These are phyloP conservation scores for Caenorhabditis auriculariae DNA, from an alignment of 2,888 invertebrate species.

Conservation along the genomic window DNA sequence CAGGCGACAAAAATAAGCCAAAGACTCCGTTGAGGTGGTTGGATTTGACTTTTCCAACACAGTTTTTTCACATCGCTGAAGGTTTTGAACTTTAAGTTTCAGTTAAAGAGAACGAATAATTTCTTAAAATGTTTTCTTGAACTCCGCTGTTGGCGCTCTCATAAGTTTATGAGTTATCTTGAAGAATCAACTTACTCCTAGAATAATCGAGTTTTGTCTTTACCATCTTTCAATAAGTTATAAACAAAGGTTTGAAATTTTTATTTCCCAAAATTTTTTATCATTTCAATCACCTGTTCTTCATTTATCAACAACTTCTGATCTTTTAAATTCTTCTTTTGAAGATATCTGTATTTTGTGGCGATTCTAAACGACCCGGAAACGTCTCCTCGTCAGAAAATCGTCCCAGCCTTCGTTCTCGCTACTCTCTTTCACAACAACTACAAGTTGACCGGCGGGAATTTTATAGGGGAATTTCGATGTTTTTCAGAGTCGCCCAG, in stretches of 20 bases:
- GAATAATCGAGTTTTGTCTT: too few relatives aligned
- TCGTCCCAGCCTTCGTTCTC: slow-evolving; percentile 90
- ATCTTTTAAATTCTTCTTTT: too few relatives aligned
- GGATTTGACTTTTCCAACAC: slow-evolving; percentile 2
- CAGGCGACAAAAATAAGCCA: slow-evolving; percentile 1
- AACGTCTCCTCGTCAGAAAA: slow-evolving; percentile 82
- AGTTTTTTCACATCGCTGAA: too few relatives aligned
- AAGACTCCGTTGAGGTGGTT: slow-evolving; percentile 6
- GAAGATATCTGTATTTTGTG: slow-evolving; percentile 72
- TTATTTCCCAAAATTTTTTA: too few relatives aligned
- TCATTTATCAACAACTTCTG: not conserved
- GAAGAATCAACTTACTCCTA: too few relatives aligned
- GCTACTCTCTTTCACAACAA: slow-evolving; percentile 89
- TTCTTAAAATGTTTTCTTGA: too few relatives aligned
- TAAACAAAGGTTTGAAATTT: too few relatives aligned
- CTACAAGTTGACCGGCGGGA: slow-evolving; percentile 30
- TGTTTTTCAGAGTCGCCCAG: slow-evolving; percentile 60
- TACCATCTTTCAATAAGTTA: too few relatives aligned
- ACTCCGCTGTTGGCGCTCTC: too few relatives aligned
- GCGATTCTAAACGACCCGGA: slow-evolving; percentile 83
- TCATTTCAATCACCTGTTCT: not conserved
- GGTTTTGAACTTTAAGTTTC: not conserved
- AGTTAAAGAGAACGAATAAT: too few relatives aligned
- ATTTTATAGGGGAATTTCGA: not conserved
- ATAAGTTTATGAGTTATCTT: too few relatives aligned